These are phyloP conservation scores for Spialia ferax DNA, from an alignment of 2,888 invertebrate species.

Conservation along the genomic window DNA sequence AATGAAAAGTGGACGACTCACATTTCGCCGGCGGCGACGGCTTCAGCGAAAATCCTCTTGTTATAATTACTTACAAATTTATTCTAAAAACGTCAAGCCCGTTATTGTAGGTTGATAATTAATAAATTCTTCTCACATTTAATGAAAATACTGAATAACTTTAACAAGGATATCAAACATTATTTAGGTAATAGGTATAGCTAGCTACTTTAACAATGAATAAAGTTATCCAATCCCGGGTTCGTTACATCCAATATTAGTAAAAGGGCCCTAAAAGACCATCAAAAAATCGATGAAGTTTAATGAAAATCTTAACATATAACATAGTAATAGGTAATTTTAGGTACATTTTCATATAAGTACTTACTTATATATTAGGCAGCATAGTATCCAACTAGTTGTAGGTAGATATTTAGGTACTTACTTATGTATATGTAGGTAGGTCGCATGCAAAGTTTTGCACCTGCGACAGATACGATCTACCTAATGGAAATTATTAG, in stretches of 20 bases:
- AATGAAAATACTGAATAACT: neutral
- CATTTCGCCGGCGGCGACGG: conserved; percentile 17
- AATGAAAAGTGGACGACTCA: conserved; percentile 26
- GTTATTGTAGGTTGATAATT: neutral
- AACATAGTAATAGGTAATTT: too few species aligned
- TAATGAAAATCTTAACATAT: too few species aligned
- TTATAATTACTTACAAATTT: conserved; percentile 15
- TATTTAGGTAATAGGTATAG: neutral
- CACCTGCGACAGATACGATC: conserved; percentile 58
- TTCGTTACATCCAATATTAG: too few species aligned
- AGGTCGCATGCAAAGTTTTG: conserved; percentile 55
- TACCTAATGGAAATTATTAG: conserved; percentile 49
- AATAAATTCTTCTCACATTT: neutral
- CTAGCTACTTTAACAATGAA: neutral
- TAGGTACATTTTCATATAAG: too few species aligned
- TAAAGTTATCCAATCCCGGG: neutral
- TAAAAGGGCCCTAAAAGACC: too few species aligned
- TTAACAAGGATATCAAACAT: neutral
- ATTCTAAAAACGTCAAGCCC: conserved; percentile 2
- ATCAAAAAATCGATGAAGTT: too few species aligned
- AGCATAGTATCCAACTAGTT: too few species aligned
- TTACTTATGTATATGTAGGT: too few species aligned
- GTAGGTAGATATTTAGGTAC: too few species aligned
- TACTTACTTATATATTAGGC: too few species aligned
- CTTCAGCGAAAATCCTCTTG: conserved; percentile 18